Base-by-base conservation (phyloP, 2,888 invertebrate genomes). In the Rhimphoctona megacephalus region DNA sequence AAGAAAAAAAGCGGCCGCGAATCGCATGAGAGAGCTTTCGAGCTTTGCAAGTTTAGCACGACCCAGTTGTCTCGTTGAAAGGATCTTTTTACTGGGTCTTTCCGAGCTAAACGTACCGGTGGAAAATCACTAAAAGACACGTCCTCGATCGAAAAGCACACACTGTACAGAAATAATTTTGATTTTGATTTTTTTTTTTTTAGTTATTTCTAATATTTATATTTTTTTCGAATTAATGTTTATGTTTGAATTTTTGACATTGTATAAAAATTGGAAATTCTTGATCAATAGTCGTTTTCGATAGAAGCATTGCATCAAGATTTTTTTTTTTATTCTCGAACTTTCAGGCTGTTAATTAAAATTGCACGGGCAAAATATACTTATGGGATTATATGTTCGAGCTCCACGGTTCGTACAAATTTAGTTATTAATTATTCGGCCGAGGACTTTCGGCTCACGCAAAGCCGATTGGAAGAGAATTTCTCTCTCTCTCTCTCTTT, bases 351-450 rank as follows among this genome's bases (percentile, higher is more conserved):
- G 80, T 86, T 88, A 85, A 87, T 88, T 88, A 83, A 88, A 88
- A 83, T 88, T 88, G 70, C 77, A 86, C 64, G 33, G 85, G 67
- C 30, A 69, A 86, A 88, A 85, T 81, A 74, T 86, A 77, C 80
- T 86, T 76, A 74, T 67, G 74, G 77, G 85, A 86, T 86, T 74
- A 85, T 77, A 76, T 22, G 79, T 66, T 73, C 49, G 39, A 77
- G 70, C 78, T 73, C 49, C 73, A 19, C 72, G 85, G 64, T 84
- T 81, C 67, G 67, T 57, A 39, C 66, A 78, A 88, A 82, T 88
- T 88, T 83, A 74, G 83, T 54, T 78, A 88, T 88, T 88, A 88
- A 86, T 85, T 88, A 87, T 88, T 87, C 83, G 70, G 17, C 25
- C 57, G 52, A 49, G 83, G 72, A 81, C 80, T 83, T 81, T 83